Base-by-base conservation (phyloP, 2,888 invertebrate species). In the Drosophila anceps region DNA sequence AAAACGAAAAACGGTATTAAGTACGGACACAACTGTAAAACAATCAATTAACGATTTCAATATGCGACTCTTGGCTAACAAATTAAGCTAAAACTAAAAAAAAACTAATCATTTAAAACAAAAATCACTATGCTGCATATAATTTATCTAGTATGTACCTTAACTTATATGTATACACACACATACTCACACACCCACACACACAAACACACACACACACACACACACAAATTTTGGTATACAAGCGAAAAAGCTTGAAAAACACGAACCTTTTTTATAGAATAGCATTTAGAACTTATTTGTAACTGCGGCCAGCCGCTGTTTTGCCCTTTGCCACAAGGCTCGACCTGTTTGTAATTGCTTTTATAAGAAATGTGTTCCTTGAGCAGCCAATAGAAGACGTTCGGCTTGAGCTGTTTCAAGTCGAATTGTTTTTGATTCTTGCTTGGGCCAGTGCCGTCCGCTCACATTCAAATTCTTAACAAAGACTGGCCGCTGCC, bases 121-220 rank as follows among this genome's bases (percentile, higher is more conserved):
- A 62, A 78, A 82, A 71, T 69, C 60, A 71, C 71, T 81, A 73
- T 85, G 82, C 84, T 84, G 88, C 83, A 85, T 84, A 84, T 85
- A 88, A 90, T 85, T 80, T 81, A 79, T 79, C 77, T 84, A 88
- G 87, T 85, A 85, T 84, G 86, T 90, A 88, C 84, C 86, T 82
- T 85, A 77, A 79, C 72, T 79, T 88, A 80, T 82, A 74, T 64
- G 70, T 61, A 69, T 31, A 78, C 68, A 67, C 76, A 60, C 31
- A 39, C 37, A 13, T 13, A 13, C 54, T 13, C 35, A 13, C 54
- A 68, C n/a, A 48, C 35, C 35, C 48, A 68, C 61, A 75, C 61
- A 78, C 27, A 62, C 60, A 69, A 55, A 64, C 68, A 50, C 63
- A n/a, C 8, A 59, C 55, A 67, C 51, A 39, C 20, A 59, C 31